These are phyloP conservation scores for Nothocercus julius DNA, from an alignment of 2,113 vertebrate genomes.

Conservation along the genomic window DNA sequence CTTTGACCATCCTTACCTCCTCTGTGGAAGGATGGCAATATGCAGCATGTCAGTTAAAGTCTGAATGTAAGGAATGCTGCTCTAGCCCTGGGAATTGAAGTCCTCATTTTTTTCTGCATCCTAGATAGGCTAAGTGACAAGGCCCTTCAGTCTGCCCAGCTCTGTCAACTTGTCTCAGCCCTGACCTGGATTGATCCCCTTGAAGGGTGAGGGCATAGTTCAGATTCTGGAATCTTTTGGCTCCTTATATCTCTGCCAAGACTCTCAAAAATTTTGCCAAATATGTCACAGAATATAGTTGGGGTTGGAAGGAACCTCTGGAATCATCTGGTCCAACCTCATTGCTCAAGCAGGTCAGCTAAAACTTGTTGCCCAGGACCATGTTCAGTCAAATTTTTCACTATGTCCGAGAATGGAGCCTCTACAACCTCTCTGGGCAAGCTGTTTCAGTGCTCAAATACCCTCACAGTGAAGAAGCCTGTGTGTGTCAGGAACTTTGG, in stretches of 20 bases:
- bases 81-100: not conserved
- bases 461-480: too few relatives aligned
- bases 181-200: slow-evolving; percentile 41
- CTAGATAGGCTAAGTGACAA: not conserved
- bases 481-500: not conserved
- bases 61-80: not conserved
- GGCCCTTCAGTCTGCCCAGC: not conserved
- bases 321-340: too few relatives aligned
- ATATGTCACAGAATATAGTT: too few relatives aligned
- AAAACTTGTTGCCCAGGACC: too few relatives aligned
- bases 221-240: not conserved
- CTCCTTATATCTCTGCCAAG: rapidly evolving
- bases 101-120: not conserved
- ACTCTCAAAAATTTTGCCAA: not conserved
- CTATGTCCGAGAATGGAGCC: too few relatives aligned
- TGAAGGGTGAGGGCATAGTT: not conserved
- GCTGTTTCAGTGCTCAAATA: too few relatives aligned
- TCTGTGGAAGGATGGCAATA: not conserved
- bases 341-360: too few relatives aligned
- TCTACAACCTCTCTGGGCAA: too few relatives aligned
- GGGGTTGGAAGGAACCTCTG: too few relatives aligned
- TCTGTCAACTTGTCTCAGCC: not conserved
- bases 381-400: too few relatives aligned
- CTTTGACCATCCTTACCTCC: not conserved
- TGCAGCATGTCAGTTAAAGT: not conserved